These are phyloP conservation scores for Forbesichthys papilliferus DNA, from an alignment of 2,113 vertebrate species.

Conservation along the genomic window DNA sequence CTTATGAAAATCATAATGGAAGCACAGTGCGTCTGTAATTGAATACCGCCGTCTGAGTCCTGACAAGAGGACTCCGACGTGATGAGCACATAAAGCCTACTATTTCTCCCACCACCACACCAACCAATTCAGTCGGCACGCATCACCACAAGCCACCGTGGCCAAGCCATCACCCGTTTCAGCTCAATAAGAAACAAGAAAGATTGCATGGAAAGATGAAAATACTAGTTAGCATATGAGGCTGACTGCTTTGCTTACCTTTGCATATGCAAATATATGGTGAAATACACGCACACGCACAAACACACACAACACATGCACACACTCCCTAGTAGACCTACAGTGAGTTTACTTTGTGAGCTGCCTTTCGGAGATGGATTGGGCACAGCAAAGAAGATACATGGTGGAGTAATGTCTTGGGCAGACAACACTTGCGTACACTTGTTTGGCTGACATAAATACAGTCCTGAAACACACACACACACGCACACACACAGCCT, in stretches of 20 bases:
- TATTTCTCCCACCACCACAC: slow-evolving; percentile 19
- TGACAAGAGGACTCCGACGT: slow-evolving; percentile 37
- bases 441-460: neutral
- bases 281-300: slow-evolving; percentile 25
- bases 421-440: neutral
- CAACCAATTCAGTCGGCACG: slow-evolving; percentile 49
- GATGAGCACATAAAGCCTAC: slow-evolving; percentile 43
- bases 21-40: slow-evolving; percentile 51
- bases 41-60: slow-evolving; percentile 38
- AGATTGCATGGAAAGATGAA: neutral
- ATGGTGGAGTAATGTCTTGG: slow-evolving; percentile 2
- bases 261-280: slow-evolving; percentile 54
- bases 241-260: slow-evolving; percentile 38
- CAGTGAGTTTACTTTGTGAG: slow-evolving; percentile 18
- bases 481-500: neutral
- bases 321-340: slow-evolving; percentile 3
- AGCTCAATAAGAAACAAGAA: slow-evolving; percentile 33
- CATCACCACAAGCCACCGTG: slow-evolving; percentile 8
- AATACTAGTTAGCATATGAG: neutral
- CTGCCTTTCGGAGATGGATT: slow-evolving; percentile 17
- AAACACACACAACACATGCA: neutral
- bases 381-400: slow-evolving; percentile 3
- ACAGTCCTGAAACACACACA: slow-evolving; percentile 12
- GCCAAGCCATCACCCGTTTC: slow-evolving; percentile 32
- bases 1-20: slow-evolving; percentile 50